Base-by-base conservation (phyloP, 2,113 vertebrate genomes). In the Accipiter cooperii region DNA sequence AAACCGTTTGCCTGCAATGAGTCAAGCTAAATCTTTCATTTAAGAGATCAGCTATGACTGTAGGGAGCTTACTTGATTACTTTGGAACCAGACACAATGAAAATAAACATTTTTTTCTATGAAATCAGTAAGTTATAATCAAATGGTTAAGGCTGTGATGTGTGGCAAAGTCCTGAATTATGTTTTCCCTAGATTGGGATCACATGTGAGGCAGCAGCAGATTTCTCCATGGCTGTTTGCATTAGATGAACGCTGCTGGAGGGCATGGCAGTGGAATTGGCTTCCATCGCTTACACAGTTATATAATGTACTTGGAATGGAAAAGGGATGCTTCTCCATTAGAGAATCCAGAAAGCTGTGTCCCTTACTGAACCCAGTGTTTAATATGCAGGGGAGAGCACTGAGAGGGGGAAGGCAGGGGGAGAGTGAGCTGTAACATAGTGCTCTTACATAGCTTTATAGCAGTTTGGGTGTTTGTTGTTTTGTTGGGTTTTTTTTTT, bases 351-450 rank as follows among this genome's bases (percentile, higher is more conserved):
- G 88, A 96, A 95, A 69, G 51, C 80, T 76, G 33, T 81, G 89
- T 97, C 89, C 87, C 81, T 89, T 82, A 81, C 89, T 97, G 97
- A 98, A 96, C 87, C 51, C 60, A 40, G 36, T 91, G 78, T 88
- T 98, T 97, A 97, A 91, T 95, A 98, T 97, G 80, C 96, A 94
- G 93, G 65, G 47, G 42, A 81, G 68, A 93, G 34, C 28, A 13
- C 0, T 29, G 51, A 75, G 85, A 70, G 57, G 24, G 55, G 44
- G 58, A 87, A 57, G 63, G 55, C 85, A 95, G 52, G 24, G 83
- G 68, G 64, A 29, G 60, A 71, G 36, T 8, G 54, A 82, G 51
- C 74, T 95, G 49, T 68, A 89, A 52, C 81, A 69, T n/a, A 80
- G 58, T 57, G 58, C 55, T 96, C 68, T 84, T 87, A 89, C 57